A percentile compares a stretch with the other conserved stretches of the same genome.
Conservation (phyloP, 2,888 invertebrate species). For the Dryomyza anilis region DNA sequence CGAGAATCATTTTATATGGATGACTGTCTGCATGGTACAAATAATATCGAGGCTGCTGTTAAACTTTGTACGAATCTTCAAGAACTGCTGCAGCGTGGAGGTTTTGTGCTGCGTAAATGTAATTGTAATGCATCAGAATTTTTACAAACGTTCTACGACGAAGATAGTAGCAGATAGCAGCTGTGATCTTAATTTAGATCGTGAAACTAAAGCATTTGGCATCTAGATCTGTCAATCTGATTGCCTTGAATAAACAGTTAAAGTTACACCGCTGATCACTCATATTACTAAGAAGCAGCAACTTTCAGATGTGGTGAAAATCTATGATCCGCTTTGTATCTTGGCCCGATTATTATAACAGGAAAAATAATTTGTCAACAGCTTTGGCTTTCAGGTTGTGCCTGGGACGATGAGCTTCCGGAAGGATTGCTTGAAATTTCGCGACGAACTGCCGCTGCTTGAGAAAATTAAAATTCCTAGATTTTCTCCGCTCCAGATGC, state of each 20-base stretch:
- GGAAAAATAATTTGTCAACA: slow-evolving; percentile 23
- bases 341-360: slow-evolving; percentile 13
- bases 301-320: slow-evolving; percentile 15
- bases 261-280: background rate
- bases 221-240: slow-evolving; percentile 6
- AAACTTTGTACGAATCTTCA: slow-evolving; percentile 14
- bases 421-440: slow-evolving; percentile 7
- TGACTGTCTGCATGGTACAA: slow-evolving; percentile 29
- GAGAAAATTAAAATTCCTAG: background rate
- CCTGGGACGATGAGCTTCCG: slow-evolving; percentile 15
- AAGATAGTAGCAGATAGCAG: too few species aligned
- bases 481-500: background rate
- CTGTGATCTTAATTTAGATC: slow-evolving; percentile 18
- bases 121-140: slow-evolving; percentile 21
- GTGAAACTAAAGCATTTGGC: slow-evolving; percentile 22
- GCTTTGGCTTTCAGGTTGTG: slow-evolving; percentile 4
- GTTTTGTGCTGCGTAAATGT: slow-evolving; percentile 21
- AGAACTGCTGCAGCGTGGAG: slow-evolving; percentile 18
- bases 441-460: background rate
- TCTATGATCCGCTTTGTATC: too few species aligned
- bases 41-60: slow-evolving; percentile 11
- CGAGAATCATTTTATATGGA: slow-evolving; percentile 31
- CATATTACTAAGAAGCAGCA: slow-evolving; percentile 12
- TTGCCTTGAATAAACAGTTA: slow-evolving; percentile 6
- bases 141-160: background rate